These are phyloP conservation scores for Lepus europaeus DNA, from an alignment of 2,113 vertebrate genomes.

Conservation along the genomic window DNA sequence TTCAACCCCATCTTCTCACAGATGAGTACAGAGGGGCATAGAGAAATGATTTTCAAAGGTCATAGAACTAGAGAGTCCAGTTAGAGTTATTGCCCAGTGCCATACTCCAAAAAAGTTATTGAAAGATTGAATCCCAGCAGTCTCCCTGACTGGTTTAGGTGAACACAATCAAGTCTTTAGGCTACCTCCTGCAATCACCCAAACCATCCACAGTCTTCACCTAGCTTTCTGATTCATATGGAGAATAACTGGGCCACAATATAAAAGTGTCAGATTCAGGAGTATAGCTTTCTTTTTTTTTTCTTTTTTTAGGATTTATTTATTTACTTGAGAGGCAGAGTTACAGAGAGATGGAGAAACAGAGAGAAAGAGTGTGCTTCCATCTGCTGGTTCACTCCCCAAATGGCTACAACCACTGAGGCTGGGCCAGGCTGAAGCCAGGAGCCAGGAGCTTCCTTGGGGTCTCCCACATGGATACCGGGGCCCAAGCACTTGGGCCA, in stretches of 20 bases:
- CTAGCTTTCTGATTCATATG: slow-evolving; percentile 12
- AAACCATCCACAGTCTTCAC: not conserved
- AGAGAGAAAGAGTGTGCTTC: no score
- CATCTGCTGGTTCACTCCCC: no score
- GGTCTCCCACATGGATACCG: no score
- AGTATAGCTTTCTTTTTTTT: not conserved
- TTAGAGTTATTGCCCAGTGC: not conserved
- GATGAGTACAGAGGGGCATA: not conserved
- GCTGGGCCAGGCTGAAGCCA: no score
- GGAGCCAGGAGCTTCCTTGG: no score
- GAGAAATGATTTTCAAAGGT: not conserved
- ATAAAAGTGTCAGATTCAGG: not conserved
- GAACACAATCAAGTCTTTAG: not conserved
- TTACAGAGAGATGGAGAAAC: no score
- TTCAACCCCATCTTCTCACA: not conserved
- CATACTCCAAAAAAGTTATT: slow-evolving; percentile 13
- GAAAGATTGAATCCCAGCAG: not conserved
- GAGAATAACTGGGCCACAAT: not conserved
- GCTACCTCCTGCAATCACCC: not conserved
- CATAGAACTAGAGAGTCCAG: not conserved
- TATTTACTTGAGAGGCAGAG: no score
- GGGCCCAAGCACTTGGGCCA: no score
- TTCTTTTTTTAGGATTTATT: no score
- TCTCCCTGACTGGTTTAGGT: not conserved
- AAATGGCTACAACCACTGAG: no score